These are phyloP conservation scores for Sminthurides bifidus DNA, from an alignment of 1,140 invertebrate species.

Conservation along the genomic window DNA sequence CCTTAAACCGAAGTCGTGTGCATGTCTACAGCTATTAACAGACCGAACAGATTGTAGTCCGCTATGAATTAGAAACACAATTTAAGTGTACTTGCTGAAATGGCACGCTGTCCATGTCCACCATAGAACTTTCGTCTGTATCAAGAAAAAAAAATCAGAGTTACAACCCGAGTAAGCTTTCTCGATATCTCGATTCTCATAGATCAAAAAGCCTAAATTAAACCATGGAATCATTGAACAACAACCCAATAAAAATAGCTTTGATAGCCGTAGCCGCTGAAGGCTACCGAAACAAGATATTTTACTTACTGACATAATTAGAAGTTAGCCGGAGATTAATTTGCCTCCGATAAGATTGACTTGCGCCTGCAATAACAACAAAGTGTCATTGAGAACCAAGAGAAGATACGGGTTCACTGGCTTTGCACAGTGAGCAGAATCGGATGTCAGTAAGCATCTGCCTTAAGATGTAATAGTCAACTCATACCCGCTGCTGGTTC, in stretches of 20 bases:
- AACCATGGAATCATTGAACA: no score
- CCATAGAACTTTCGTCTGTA: constrained; percentile 4
- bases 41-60: not conserved
- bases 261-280: not conserved
- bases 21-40: no score
- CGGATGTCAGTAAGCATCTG: not conserved
- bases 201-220: no score
- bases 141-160: not conserved
- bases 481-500: not conserved
- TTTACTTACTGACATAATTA: constrained; percentile 14
- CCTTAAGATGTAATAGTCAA: not conserved
- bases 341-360: constrained; percentile 29
- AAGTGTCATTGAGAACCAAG: not conserved
- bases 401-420: not conserved
- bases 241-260: no score
- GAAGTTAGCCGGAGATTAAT: constrained; percentile 30
- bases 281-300: not conserved
- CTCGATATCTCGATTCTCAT: not conserved
- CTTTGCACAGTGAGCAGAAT: not conserved
- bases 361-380: constrained; percentile 11
- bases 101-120: constrained; percentile 8
- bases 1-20: no score
- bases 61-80: constrained; percentile 12
- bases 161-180: not conserved
- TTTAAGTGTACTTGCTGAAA: constrained; percentile 13